A percentile compares a stretch with the other conserved stretches of the same genome.
Conservation (phyloP, 2,797 vertebrate genomes). For the Channallabes apus region DNA sequence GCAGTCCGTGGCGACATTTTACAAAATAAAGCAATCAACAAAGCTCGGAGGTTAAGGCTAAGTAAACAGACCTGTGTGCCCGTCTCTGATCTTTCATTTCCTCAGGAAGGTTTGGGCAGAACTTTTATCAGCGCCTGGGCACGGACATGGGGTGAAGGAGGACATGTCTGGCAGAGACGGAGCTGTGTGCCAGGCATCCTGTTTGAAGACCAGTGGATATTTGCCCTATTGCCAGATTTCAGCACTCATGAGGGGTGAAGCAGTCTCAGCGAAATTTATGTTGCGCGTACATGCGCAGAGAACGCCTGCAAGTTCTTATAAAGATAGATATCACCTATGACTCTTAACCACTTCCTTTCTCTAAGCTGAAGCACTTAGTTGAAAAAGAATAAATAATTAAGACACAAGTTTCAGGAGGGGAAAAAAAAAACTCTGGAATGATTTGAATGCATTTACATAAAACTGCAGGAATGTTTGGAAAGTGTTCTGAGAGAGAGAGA, state of each 20-base stretch:
- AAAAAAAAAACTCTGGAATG: background rate
- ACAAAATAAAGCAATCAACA: background rate
- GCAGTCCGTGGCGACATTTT: background rate
- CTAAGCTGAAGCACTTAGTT: background rate
- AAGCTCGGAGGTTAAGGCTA: background rate
- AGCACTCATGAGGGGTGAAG: too few species aligned
- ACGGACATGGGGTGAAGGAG: background rate
- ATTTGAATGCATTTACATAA: background rate
- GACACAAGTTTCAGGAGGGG: background rate
- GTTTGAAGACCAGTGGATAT: constrained; percentile 35
- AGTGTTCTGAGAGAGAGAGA: too few species aligned
- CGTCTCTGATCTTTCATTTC: constrained; percentile 34
- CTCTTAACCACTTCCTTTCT: background rate
- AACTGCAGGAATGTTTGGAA: background rate
- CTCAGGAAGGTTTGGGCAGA: constrained; percentile 42
- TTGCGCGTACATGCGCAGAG: background rate
- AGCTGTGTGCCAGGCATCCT: constrained; percentile 35
- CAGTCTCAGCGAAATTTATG: background rate
- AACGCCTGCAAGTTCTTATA: background rate
- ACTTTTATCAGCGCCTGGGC: background rate
- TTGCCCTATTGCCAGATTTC: constrained; percentile 25
- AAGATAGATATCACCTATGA: background rate
- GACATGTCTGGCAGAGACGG: background rate
- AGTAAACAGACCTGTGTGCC: constrained; percentile 2
- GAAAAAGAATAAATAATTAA: background rate